Conservation (phyloP, 2,888 invertebrate species). For the Achlya flavicornis region DNA sequence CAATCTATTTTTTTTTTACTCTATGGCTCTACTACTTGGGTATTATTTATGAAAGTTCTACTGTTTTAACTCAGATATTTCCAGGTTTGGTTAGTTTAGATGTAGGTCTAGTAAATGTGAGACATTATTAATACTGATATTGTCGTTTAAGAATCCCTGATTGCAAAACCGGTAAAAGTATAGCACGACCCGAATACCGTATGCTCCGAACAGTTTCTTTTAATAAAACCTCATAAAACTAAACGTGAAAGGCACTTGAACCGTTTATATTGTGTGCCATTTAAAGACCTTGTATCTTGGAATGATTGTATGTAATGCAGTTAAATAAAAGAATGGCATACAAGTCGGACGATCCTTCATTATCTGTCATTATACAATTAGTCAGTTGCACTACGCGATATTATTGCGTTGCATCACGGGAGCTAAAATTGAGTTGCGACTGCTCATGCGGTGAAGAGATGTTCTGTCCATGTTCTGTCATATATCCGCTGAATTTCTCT, state of each 20-base stretch:
- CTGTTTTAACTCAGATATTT: too few species aligned
- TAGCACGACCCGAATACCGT: neutral
- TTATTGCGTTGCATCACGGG: neutral
- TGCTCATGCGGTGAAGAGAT: neutral
- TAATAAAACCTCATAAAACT: neutral
- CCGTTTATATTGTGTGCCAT: neutral
- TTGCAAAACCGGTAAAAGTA: neutral
- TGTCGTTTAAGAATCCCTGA: neutral
- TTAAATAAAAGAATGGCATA: neutral
- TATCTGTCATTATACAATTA: conserved; percentile 28
- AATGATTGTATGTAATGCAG: neutral
- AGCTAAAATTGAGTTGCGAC: neutral
- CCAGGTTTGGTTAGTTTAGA: too few species aligned
- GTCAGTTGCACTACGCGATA: conserved; percentile 18
- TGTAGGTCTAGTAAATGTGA: too few species aligned
- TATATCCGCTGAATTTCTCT: too few species aligned
- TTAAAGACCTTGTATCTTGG: neutral
- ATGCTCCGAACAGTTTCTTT: neutral
- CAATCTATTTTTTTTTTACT: too few species aligned
- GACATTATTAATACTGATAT: neutral
- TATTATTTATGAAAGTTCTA: too few species aligned
- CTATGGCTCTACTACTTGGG: too few species aligned
- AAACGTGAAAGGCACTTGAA: neutral
- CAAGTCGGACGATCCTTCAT: conserved; percentile 16
- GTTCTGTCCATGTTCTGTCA: too few species aligned